Evolutionary conservation across 2,113 vertebrate genomes (phyloP).

Genomic region (Albula goreensis): DNA sequence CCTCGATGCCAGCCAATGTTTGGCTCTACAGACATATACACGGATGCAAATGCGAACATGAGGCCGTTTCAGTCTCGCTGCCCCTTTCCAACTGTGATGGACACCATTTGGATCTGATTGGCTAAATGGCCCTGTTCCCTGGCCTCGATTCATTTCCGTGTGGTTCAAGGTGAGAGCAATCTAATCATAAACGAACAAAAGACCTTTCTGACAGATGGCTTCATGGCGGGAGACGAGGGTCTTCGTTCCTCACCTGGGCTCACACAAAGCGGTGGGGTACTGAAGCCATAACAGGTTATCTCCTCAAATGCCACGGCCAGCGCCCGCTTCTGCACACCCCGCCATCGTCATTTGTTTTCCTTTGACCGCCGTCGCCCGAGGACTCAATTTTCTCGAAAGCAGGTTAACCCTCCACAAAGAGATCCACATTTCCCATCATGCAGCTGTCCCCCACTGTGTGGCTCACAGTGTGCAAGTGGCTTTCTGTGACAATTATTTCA

Average conservation of each 20-base stretch:
- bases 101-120: neutral
- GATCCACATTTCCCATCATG: constrained; percentile 15
- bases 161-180: neutral
- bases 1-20: too few species aligned
- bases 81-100: neutral
- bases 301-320: constrained; percentile 42
- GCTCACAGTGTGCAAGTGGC: constrained; percentile 55
- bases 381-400: constrained; percentile 33
- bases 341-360: constrained; percentile 37
- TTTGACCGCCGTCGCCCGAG: constrained; percentile 41
- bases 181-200: too few species aligned
- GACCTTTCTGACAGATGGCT: too few species aligned
- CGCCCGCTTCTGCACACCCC: constrained; percentile 22
- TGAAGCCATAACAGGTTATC: constrained; percentile 49
- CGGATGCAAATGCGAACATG: too few species aligned
- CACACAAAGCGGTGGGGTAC: constrained; percentile 35
- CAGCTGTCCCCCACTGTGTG: constrained; percentile 15
- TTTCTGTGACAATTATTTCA: constrained; percentile 45
- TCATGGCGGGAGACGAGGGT: too few species aligned
- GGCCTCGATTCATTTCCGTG: constrained; percentile 17
- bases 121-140: neutral
- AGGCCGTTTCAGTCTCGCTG: too few species aligned
- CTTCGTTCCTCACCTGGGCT: too few species aligned
- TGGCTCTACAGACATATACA: too few species aligned
- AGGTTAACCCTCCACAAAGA: constrained; percentile 25